A percentile compares a stretch with the other conserved stretches of the same genome.
phyloP scores from a whole-genome alignment of 2,888 invertebrate genomes.

The Lochmaea crataegi region DNA sequence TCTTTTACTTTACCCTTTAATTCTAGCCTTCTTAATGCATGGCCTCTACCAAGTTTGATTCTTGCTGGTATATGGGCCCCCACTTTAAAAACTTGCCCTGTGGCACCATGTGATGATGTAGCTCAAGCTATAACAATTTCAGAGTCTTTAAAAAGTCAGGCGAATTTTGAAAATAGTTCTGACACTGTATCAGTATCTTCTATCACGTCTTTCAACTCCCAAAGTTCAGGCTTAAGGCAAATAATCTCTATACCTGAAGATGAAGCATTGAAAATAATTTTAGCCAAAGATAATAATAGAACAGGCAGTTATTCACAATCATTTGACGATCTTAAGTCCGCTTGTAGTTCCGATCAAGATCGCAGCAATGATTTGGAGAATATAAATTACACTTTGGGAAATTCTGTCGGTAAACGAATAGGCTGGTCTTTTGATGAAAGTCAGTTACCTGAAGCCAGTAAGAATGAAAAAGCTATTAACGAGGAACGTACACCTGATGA shows the following conservation, averaged over 20 bases:
- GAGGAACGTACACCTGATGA: slow-evolving; percentile 31
- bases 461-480: slow-evolving; percentile 22
- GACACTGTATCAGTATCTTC: slow-evolving; percentile 62
- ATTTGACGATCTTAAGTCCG: slow-evolving; percentile 42
- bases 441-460: slow-evolving; percentile 35
- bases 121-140: slow-evolving; percentile 68
- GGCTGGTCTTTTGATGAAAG: slow-evolving; percentile 72
- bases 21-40: slow-evolving; percentile 88
- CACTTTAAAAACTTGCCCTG: slow-evolving; percentile 79
- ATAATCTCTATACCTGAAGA: slow-evolving; percentile 74
- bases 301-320: slow-evolving; percentile 39
- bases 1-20: slow-evolving; percentile 83
- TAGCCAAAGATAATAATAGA: slow-evolving; percentile 66
- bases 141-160: slow-evolving; percentile 41
- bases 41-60: slow-evolving; percentile 86
- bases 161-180: slow-evolving; percentile 53
- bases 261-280: slow-evolving; percentile 77
- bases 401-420: slow-evolving; percentile 73
- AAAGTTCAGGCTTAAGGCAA: slow-evolving; percentile 66
- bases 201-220: slow-evolving; percentile 63
- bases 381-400: slow-evolving; percentile 66
- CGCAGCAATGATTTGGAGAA: slow-evolving; percentile 41
- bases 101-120: slow-evolving; percentile 81
- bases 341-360: slow-evolving; percentile 47
- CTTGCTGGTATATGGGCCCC: slow-evolving; percentile 89